Conservation (phyloP, 2,113 vertebrate genomes). For the Cryptotis parvus region DNA sequence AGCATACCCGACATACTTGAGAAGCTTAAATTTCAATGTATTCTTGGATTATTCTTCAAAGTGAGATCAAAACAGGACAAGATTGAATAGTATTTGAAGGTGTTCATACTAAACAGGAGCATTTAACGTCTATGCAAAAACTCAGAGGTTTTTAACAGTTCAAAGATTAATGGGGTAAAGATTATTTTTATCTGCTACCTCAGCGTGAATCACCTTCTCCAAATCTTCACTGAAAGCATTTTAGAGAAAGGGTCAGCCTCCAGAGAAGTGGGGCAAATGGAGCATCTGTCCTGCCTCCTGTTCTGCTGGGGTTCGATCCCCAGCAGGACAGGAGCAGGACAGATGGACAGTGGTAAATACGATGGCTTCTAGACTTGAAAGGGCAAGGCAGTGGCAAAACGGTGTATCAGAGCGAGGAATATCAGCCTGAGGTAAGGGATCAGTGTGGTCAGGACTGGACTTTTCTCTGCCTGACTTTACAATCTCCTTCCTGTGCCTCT, state of each 20-base stretch:
- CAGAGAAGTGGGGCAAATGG: background rate
- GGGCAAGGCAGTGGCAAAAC: background rate
- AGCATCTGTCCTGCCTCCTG: no score
- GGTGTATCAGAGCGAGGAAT: background rate
- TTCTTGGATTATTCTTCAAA: background rate
- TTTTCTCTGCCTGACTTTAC: background rate
- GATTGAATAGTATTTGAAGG: background rate
- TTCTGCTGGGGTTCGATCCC: no score
- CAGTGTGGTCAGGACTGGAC: accelerated
- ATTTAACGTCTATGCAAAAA: background rate
- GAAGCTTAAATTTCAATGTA: background rate
- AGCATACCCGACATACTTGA: background rate
- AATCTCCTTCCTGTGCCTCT: no score
- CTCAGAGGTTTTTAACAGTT: background rate
- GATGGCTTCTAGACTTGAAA: background rate
- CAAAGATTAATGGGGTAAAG: background rate
- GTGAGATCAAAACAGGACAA: background rate
- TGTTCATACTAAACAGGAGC: background rate
- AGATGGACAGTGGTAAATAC: background rate
- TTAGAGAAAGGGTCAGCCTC: background rate
- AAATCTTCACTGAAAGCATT: background rate
- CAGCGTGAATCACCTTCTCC: background rate
- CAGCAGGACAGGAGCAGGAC: background rate
- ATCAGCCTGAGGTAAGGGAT: background rate
- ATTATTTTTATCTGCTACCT: background rate